These are phyloP conservation scores for Meriones psammophilus DNA, from an alignment of 2,797 vertebrate genomes.

Conservation along the genomic window DNA sequence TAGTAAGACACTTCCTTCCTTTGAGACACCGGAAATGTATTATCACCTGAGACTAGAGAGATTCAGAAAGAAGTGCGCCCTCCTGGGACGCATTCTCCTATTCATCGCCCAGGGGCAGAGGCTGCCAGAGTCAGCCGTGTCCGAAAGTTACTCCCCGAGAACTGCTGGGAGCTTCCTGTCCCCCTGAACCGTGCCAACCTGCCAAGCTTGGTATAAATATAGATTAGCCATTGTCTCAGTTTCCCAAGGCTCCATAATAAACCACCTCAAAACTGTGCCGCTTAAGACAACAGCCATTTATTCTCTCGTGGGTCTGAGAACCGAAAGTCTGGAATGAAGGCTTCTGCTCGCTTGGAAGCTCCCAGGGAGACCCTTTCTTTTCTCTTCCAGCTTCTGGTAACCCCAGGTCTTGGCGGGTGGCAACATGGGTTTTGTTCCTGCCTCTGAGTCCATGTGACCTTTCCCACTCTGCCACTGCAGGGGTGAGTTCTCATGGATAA, in stretches of 20 bases:
- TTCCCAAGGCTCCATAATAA: slow-evolving; percentile 14
- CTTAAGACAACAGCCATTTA: slow-evolving; percentile 26
- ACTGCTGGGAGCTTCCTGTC: not conserved
- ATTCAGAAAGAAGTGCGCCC: not conserved
- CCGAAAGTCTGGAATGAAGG: not conserved
- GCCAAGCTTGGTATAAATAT: slow-evolving; percentile 37
- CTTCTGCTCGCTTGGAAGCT: not conserved
- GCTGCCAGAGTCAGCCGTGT: not conserved
- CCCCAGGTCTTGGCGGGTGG: not conserved
- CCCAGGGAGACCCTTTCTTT: rapidly evolving
- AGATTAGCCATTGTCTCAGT: slow-evolving; percentile 31
- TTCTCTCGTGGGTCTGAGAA: not conserved
- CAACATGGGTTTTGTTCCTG: not conserved
- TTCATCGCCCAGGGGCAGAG: not conserved
- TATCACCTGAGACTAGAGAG: not conserved
- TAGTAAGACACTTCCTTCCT: not conserved
- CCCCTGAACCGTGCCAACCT: not conserved
- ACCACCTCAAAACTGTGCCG: not conserved
- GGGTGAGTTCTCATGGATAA: not conserved
- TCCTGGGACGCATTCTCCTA: not conserved
- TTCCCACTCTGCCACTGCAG: not conserved
- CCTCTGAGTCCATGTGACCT: not conserved
- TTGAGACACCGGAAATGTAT: not conserved
- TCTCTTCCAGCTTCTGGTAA: not conserved
- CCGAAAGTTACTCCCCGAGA: not conserved